A percentile compares a stretch with the other conserved stretches of the same genome.
Conservation (phyloP, 2,888 invertebrate species). For the Drosophila ezoana region DNA sequence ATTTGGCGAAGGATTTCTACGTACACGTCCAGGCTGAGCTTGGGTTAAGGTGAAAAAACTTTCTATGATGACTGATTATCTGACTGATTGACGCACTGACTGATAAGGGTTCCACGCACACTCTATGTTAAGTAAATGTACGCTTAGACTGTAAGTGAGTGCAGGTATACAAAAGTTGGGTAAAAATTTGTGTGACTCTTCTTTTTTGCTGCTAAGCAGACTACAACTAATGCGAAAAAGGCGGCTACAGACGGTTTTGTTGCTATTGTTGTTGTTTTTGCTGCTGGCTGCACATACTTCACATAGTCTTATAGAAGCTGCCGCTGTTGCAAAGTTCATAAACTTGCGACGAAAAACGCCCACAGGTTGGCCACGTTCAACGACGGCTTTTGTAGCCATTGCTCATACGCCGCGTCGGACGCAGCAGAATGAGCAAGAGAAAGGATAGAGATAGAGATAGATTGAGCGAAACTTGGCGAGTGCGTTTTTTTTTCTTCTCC, state of each 20-base stretch:
- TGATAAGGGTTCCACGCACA: no score
- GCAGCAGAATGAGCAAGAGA: conserved; percentile 11
- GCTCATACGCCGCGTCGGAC: conserved; percentile 72
- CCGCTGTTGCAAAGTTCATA: conserved; percentile 69
- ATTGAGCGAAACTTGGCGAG: conserved; percentile 51
- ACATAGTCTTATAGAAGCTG: conserved; percentile 69
- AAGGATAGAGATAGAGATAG: not conserved
- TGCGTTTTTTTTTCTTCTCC: conserved; percentile 22
- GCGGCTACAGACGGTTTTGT: conserved; percentile 40
- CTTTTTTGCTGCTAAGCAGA: conserved; percentile 32
- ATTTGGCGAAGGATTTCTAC: no score
- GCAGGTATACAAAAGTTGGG: conserved; percentile 5
- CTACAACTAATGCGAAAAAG: conserved; percentile 21
- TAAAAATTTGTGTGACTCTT: not conserved
- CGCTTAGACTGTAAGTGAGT: not conserved
- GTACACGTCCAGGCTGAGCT: no score
- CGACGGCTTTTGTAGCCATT: conserved; percentile 61
- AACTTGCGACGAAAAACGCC: conserved; percentile 73
- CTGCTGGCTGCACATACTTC: conserved; percentile 71
- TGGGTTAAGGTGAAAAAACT: no score
- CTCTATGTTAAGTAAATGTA: no score
- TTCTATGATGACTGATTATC: no score
- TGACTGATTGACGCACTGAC: no score
- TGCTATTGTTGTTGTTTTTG: conserved; percentile 49
- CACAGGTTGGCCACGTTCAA: conserved; percentile 71